Conservation (phyloP, 2,797 vertebrate genomes). For the Limnodromus scolopaceus region DNA sequence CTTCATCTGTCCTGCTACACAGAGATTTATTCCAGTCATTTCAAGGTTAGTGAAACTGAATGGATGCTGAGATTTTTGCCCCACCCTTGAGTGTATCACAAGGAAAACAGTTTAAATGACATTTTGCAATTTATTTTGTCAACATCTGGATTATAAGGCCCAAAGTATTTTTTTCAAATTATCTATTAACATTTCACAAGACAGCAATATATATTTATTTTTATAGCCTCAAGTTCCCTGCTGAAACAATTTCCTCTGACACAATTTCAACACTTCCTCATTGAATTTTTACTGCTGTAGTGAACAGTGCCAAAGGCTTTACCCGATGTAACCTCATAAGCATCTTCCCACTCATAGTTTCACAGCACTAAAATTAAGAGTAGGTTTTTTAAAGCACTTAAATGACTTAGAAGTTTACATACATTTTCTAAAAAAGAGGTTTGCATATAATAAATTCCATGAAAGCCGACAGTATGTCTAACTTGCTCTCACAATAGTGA, state of each 20-base stretch:
- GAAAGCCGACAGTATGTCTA: not conserved
- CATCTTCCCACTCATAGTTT: constrained; percentile 4
- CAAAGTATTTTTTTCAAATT: not conserved
- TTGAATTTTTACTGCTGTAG: constrained; percentile 25
- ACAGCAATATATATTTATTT: constrained; percentile 28
- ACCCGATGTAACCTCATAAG: constrained; percentile 17
- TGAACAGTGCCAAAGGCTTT: constrained; percentile 31
- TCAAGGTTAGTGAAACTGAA: not conserved
- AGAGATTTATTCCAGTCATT: not conserved
- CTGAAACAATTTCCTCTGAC: constrained; percentile 45
- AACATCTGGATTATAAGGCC: not conserved
- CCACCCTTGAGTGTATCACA: not conserved
- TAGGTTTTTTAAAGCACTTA: not conserved
- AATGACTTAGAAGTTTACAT: not conserved
- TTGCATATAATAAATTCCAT: not conserved
- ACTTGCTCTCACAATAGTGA: not conserved
- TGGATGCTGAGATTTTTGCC: not conserved
- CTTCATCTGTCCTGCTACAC: not conserved
- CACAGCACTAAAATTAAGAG: not conserved
- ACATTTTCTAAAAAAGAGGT: not conserved
- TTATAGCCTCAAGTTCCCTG: not conserved
- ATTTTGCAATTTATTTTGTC: not conserved
- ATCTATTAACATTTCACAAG: constrained; percentile 21
- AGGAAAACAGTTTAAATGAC: not conserved
- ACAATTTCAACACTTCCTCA: constrained; percentile 50